A percentile compares a stretch with the other conserved stretches of the same genome.
Conservation (phyloP, 2,888 invertebrate genomes). For the Lasioglossum zephyrum region DNA sequence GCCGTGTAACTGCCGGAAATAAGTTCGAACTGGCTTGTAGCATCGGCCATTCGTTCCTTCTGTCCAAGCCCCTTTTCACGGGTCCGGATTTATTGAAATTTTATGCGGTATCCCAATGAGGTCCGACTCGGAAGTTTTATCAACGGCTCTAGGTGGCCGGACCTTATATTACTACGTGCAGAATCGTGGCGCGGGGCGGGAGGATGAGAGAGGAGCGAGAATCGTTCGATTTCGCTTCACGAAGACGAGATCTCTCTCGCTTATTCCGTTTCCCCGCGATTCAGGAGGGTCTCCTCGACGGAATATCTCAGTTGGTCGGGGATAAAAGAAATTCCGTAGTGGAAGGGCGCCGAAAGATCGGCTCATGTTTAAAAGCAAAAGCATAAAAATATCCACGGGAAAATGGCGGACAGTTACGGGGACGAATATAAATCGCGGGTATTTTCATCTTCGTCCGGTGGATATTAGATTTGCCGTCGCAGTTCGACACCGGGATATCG, state of each 20-base stretch:
- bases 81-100: slow-evolving; percentile 76
- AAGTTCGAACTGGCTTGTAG: slow-evolving; percentile 73
- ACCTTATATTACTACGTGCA: slow-evolving; percentile 61
- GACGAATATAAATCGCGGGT: slow-evolving; percentile 41
- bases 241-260: slow-evolving; percentile 60
- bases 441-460: neutral
- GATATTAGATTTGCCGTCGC: slow-evolving; percentile 23
- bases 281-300: slow-evolving; percentile 8
- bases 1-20: slow-evolving; percentile 67
- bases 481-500: neutral
- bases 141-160: slow-evolving; percentile 60
- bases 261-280: slow-evolving; percentile 45
- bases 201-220: neutral
- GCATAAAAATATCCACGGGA: slow-evolving; percentile 35
- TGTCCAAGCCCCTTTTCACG: slow-evolving; percentile 52
- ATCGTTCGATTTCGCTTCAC: slow-evolving; percentile 53
- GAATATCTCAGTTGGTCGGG: slow-evolving; percentile 40
- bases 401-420: slow-evolving; percentile 24
- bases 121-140: slow-evolving; percentile 75
- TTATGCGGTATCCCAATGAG: slow-evolving; percentile 75
- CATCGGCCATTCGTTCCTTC: slow-evolving; percentile 69
- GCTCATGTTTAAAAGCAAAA: slow-evolving; percentile 50
- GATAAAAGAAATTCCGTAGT: slow-evolving; percentile 46
- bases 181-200: neutral
- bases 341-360: slow-evolving; percentile 10